Percentiles rank a stretch among this genome's conserved stretches.
phyloP scores from a whole-genome alignment of 2,113 vertebrate species.

The Lota lota region DNA sequence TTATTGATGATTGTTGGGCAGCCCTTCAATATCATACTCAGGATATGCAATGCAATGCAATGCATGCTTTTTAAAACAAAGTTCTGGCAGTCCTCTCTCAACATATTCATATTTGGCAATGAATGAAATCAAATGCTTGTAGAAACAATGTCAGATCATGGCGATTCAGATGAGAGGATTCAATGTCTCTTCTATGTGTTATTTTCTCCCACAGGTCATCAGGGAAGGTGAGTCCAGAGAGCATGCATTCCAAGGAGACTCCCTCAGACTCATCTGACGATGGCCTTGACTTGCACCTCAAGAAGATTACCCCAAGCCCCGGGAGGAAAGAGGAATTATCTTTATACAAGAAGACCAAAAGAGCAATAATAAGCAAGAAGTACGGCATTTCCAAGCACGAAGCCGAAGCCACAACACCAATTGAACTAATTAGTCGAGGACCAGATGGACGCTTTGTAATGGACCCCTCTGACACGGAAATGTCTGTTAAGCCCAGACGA shows the following conservation, averaged over 20 bases:
- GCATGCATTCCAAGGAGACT: conserved; percentile 86
- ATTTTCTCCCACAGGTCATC: conserved; percentile 79
- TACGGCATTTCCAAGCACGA: conserved; percentile 91
- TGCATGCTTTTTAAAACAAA: too few species aligned
- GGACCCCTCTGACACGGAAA: conserved; percentile 82
- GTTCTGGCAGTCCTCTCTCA: too few species aligned
- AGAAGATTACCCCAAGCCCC: conserved; percentile 83
- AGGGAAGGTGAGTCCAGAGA: conserved; percentile 95
- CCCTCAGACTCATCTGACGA: conserved; percentile 92
- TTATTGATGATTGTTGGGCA: too few species aligned
- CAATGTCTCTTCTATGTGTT: conserved; percentile 30
- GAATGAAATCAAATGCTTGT: too few species aligned
- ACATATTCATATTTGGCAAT: too few species aligned
- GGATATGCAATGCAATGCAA: too few species aligned
- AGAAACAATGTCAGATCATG: too few species aligned
- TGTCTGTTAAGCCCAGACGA: conserved; percentile 82
- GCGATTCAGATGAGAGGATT: neutral
- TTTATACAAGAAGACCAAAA: conserved; percentile 96
- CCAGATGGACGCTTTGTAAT: conserved; percentile 95
- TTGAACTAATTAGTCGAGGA: conserved; percentile 94
- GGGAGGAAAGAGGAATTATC: conserved; percentile 92
- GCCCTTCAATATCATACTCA: too few species aligned
- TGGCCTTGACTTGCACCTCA: conserved; percentile 82
- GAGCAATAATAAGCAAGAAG: conserved; percentile 97
- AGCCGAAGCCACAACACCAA: conserved; percentile 89